These are phyloP conservation scores for Netelia melanura DNA, from an alignment of 2,888 invertebrate genomes.

Conservation along the genomic window DNA sequence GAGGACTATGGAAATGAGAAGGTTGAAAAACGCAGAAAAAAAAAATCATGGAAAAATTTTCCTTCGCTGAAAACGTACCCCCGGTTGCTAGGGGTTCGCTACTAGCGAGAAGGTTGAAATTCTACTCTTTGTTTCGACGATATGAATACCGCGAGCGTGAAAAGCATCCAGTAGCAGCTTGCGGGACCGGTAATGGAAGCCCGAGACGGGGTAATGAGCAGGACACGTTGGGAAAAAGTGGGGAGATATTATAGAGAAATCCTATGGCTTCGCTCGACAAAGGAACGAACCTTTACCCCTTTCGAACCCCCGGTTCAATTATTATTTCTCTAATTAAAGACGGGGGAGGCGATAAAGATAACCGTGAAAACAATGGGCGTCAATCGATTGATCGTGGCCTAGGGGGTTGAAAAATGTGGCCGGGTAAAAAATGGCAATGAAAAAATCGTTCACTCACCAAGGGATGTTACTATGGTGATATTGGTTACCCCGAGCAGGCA, in stretches of 20 bases:
- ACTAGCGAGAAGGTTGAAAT: slow-evolving; percentile 25
- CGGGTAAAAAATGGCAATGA: slow-evolving; percentile 1
- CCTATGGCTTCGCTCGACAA: slow-evolving; percentile 43
- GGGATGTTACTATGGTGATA: slow-evolving; percentile 12
- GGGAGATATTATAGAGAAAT: slow-evolving; percentile 6
- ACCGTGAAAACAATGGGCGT: slow-evolving; percentile 30
- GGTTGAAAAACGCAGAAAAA: too few species aligned
- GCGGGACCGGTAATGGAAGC: slow-evolving; percentile 55
- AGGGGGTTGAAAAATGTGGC: neutral
- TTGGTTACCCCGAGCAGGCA: slow-evolving; percentile 1
- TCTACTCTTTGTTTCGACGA: slow-evolving; percentile 55
- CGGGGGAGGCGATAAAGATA: slow-evolving; percentile 68
- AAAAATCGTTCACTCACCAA: neutral
- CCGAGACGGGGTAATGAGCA: slow-evolving; percentile 53
- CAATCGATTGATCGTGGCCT: slow-evolving; percentile 28
- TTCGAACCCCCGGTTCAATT: slow-evolving; percentile 71
- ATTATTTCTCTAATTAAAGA: slow-evolving; percentile 78
- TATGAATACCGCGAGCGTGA: slow-evolving; percentile 49
- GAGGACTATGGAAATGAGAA: neutral
- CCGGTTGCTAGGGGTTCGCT: slow-evolving; percentile 1
- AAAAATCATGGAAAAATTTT: neutral
- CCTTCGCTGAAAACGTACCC: slow-evolving; percentile 9
- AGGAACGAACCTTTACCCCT: slow-evolving; percentile 18
- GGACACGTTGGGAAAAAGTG: slow-evolving; percentile 5
- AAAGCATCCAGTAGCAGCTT: slow-evolving; percentile 37